Conservation (phyloP, 2,113 vertebrate genomes). For the Perca fluviatilis region DNA sequence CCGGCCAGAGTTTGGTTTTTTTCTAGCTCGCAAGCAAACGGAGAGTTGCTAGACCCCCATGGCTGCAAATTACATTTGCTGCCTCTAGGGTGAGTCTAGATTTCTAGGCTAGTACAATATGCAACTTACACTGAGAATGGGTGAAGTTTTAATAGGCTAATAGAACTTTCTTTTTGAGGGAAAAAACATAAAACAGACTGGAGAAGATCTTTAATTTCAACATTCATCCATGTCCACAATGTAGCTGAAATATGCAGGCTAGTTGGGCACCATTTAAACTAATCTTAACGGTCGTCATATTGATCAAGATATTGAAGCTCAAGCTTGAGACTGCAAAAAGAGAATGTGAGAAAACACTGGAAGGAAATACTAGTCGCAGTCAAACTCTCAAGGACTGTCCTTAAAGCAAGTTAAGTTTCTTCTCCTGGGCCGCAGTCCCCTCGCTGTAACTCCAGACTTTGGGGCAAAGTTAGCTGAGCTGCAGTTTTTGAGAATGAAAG, state of each 20-base stretch:
- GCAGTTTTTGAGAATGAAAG: constrained; percentile 85
- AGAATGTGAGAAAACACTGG: not conserved
- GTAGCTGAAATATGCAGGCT: not conserved
- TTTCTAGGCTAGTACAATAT: not conserved
- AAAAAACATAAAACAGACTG: not conserved
- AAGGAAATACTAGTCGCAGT: constrained; percentile 35
- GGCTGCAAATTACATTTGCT: no score
- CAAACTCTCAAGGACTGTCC: constrained; percentile 78
- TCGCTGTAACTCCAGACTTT: constrained; percentile 79
- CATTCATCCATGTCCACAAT: not conserved
- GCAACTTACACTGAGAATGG: not conserved
- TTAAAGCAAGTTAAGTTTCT: constrained; percentile 68
- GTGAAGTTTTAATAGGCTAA: not conserved
- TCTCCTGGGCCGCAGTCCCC: constrained; percentile 57
- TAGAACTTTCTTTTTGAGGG: not conserved
- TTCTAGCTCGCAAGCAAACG: no score
- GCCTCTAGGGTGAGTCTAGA: no score
- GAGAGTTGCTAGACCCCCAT: no score
- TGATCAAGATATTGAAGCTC: not conserved
- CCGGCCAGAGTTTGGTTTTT: no score
- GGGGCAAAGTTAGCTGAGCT: constrained; percentile 78
- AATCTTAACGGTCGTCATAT: not conserved
- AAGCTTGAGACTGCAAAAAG: not conserved
- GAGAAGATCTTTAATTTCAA: not conserved
- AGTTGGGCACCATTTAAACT: not conserved